phyloP scores from a whole-genome alignment of 2,113 vertebrate genomes.

The Periophthalmodon schlosseri region DNA sequence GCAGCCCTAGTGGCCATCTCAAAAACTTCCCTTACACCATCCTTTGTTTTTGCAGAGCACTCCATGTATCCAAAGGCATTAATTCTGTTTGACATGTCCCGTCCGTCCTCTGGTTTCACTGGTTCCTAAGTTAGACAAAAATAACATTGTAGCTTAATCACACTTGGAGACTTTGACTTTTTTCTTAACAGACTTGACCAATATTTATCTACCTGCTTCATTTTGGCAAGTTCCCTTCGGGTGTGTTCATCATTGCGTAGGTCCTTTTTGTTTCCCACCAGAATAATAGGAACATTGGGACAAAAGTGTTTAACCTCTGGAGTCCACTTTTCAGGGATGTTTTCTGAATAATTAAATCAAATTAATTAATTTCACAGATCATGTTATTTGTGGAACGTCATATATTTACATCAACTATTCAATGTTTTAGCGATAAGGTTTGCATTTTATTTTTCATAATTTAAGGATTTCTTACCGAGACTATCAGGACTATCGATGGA shows the following conservation, averaged over 20 bases:
- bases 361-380: constrained; percentile 1
- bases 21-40: constrained; percentile 87
- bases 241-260: constrained; percentile 98
- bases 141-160: constrained; percentile 5
- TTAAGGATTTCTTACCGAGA: constrained; percentile 84
- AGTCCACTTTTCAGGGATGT: constrained; percentile 99
- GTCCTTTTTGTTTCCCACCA: constrained; percentile 99
- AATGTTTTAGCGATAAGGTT: background rate
- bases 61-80: constrained; percentile 87
- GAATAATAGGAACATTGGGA: constrained; percentile 97
- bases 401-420: background rate
- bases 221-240: constrained; percentile 95
- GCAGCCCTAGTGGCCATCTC: constrained; percentile 88
- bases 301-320: constrained; percentile 99
- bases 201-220: constrained; percentile 88
- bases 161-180: background rate
- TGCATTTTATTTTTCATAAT: background rate
- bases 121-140: constrained; percentile 74
- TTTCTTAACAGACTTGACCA: background rate
- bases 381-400: background rate
- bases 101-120: constrained; percentile 83
- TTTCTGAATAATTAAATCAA: constrained; percentile 78
- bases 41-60: constrained; percentile 86
- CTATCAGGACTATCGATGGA: constrained; percentile 99
- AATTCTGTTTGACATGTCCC: constrained; percentile 86